A percentile compares a stretch with the other conserved stretches of the same genome.
Evolutionary conservation across 2,797 vertebrate genomes (phyloP).

Genomic region (Spondyliosoma cantharus): DNA sequence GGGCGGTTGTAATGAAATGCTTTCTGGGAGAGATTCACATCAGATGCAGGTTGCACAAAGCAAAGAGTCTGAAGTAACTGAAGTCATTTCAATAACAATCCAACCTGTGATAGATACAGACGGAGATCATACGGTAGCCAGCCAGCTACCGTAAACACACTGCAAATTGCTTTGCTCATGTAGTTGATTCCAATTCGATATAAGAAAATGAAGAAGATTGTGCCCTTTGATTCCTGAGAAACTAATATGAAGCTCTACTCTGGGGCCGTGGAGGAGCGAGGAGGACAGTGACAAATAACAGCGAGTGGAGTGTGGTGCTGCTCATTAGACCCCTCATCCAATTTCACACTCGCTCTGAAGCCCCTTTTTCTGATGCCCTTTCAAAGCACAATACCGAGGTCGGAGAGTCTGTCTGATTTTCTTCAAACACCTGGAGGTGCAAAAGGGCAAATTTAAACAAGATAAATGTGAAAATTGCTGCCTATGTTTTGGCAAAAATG

Average conservation of each 20-base stretch:
- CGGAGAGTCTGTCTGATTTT: slow-evolving; percentile 20
- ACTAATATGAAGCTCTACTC: slow-evolving; percentile 55
- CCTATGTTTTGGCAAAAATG: not conserved
- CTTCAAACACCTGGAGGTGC: slow-evolving; percentile 5
- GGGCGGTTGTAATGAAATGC: not conserved
- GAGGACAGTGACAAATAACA: slow-evolving; percentile 68
- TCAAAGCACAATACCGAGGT: slow-evolving; percentile 20
- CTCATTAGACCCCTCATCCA: slow-evolving; percentile 58
- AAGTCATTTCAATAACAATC: slow-evolving; percentile 57
- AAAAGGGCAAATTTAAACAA: slow-evolving; percentile 15
- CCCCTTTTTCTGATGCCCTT: slow-evolving; percentile 18
- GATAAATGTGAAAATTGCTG: slow-evolving; percentile 16
- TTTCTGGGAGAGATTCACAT: slow-evolving; percentile 5
- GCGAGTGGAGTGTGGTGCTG: slow-evolving; percentile 45
- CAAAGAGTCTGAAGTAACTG: slow-evolving; percentile 15
- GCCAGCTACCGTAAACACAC: slow-evolving; percentile 1
- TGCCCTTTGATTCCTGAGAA: slow-evolving; percentile 62
- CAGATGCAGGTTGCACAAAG: slow-evolving; percentile 25
- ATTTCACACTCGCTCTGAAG: slow-evolving; percentile 51
- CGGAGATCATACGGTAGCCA: slow-evolving; percentile 12
- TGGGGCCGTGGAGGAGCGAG: slow-evolving; percentile 51
- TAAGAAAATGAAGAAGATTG: slow-evolving; percentile 43
- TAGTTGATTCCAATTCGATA: slow-evolving; percentile 45
- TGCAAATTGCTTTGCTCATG: slow-evolving; percentile 50
- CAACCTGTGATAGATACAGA: slow-evolving; percentile 34